These are phyloP conservation scores for Lepidotrigona ventralis DNA, from an alignment of 1,140 invertebrate species.

Conservation along the genomic window DNA sequence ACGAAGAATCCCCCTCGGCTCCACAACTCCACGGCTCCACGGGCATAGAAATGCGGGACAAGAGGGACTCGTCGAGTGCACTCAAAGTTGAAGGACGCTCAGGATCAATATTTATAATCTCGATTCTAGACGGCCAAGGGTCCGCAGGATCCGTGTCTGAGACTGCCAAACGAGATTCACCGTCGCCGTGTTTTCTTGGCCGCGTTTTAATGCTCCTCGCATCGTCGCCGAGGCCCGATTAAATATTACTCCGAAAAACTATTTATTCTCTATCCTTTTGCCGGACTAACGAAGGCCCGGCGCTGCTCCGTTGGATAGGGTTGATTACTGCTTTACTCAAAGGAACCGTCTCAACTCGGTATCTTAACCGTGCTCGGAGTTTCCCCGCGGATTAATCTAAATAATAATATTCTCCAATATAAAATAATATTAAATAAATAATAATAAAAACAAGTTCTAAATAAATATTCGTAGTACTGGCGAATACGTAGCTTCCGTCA, in stretches of 20 bases:
- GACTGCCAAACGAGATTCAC: constrained; percentile 65
- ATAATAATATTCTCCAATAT: no score
- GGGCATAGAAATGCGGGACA: constrained; percentile 76
- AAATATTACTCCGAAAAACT: constrained; percentile 32
- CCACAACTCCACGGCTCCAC: constrained; percentile 1
- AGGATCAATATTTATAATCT: constrained; percentile 80
- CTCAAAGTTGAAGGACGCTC: constrained; percentile 75
- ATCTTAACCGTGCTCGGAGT: no score
- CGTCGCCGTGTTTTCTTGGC: constrained; percentile 49
- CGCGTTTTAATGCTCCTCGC: constrained; percentile 25
- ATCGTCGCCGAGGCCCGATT: background rate
- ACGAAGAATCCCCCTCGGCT: constrained; percentile 74
- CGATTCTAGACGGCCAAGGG: constrained; percentile 74
- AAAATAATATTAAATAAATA: no score
- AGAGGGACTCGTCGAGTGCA: constrained; percentile 73
- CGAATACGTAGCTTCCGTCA: no score
- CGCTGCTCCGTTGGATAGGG: background rate
- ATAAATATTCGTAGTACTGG: background rate
- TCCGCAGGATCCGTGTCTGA: constrained; percentile 63
- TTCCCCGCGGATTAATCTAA: no score
- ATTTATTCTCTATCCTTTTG: background rate
- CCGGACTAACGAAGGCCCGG: background rate
- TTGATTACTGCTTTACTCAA: background rate
- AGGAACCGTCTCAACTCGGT: background rate
- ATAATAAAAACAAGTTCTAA: background rate